Conservation (phyloP, 2,797 vertebrate species). For the Sebastes melanostomus region DNA sequence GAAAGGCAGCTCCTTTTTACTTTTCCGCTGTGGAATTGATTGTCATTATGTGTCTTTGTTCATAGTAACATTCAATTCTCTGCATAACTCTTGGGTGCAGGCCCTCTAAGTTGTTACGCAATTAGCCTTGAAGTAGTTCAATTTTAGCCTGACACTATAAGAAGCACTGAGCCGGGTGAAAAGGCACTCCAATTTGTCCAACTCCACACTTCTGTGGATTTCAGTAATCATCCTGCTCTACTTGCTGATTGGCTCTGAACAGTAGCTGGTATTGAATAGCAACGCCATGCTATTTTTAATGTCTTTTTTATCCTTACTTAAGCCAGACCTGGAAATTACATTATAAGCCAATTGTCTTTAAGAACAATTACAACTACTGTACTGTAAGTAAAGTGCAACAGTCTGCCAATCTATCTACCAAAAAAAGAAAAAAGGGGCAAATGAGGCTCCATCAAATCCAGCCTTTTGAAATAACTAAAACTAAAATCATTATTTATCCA, state of each 20-base stretch:
- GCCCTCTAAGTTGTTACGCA: slow-evolving; percentile 69
- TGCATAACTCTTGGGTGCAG: slow-evolving; percentile 68
- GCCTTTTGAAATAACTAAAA: background rate
- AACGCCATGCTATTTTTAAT: slow-evolving; percentile 20
- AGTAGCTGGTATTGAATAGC: slow-evolving; percentile 43
- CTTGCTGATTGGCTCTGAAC: slow-evolving; percentile 72
- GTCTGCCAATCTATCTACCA: background rate
- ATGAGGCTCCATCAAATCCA: background rate
- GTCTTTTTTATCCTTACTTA: slow-evolving; percentile 28
- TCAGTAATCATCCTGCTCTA: slow-evolving; percentile 68
- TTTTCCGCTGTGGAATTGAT: slow-evolving; percentile 63
- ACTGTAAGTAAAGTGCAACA: background rate
- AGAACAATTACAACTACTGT: background rate
- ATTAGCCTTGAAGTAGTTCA: slow-evolving; percentile 73
- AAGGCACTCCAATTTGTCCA: slow-evolving; percentile 73
- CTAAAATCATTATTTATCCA: background rate
- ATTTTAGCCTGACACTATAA: slow-evolving; percentile 68
- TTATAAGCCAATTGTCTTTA: background rate
- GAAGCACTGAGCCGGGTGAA: slow-evolving; percentile 63
- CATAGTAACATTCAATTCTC: slow-evolving; percentile 72
- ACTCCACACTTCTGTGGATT: slow-evolving; percentile 70
- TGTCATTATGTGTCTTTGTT: slow-evolving; percentile 77
- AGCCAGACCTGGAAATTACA: slow-evolving; percentile 18
- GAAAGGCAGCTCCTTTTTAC: slow-evolving; percentile 48
- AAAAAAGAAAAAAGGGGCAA: background rate